Evolutionary conservation across 2,797 vertebrate species (phyloP), one percentile per base, ranked within the genome.

Genomic region (Tolypeutes matacus): DNA sequence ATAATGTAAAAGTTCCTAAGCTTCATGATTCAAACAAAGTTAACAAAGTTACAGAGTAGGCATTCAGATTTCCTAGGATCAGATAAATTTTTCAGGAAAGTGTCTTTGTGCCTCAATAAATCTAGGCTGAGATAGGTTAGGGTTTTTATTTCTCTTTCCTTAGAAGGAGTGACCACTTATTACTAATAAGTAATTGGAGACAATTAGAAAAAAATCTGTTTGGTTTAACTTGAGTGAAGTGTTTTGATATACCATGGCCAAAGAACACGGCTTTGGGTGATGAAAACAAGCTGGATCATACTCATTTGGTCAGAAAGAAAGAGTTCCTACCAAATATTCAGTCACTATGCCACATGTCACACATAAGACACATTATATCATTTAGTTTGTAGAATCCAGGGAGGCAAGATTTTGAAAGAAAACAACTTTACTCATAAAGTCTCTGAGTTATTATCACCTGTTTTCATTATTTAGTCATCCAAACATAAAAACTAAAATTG

Each of bases 351-450:
- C 5, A 62, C 82, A 21, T 62, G 85, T 92, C 25, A 76, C 18
- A 58, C 23, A 64, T 58, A 25, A 67, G 8, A 69, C 3, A 90
- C 7, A n/a, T 51, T 56, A 25, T 70, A 88, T 73, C 29, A 65
- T 89, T 90, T 58, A 76, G 46, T 31, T 56, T 86, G 89, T 72
- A n/a, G 13, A 60, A 67, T 86, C 60, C 12, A 53, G 14, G 14
- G 56, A 70, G 51, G n/a, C 14, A 76, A 72, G 11, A 60, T 67
- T 88, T 78, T 90, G 83, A 77, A 72, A 92, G 18, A 77, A 77
- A 8, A 18, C 15, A 81, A 86, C 23, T 92, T 84, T 76, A 73
- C 29, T 60, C 34, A 56, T 31, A 85, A 89, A 1, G 6, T 25
- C 15, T 62, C 8, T n/a, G n/a, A 46, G 14, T 36, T 62, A 39